Evolutionary conservation across 2,888 invertebrate species (phyloP).

Genomic region (Drosophila tanythrix): DNA sequence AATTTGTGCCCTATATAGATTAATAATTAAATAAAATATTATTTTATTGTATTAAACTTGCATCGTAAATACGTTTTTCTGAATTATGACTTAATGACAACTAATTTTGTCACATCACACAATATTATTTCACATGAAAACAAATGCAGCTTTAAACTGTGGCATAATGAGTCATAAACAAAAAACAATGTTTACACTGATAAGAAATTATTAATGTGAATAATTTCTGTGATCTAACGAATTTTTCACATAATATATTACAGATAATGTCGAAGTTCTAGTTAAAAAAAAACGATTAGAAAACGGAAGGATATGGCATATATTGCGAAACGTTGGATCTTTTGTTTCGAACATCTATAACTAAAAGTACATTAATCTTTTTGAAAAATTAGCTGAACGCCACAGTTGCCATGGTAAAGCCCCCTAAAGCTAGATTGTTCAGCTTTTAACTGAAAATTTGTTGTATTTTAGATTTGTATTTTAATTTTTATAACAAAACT

Average conservation of each 20-base stretch:
- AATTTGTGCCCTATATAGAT: neutral
- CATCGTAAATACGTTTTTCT: neutral
- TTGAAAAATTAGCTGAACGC: neutral
- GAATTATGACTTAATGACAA: neutral
- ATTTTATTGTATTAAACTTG: neutral
- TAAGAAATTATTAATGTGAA: neutral
- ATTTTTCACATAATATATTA: neutral
- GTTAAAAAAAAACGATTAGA: neutral
- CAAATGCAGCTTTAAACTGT: neutral
- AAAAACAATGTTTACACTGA: neutral
- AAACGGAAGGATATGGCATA: neutral
- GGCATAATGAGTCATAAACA: neutral
- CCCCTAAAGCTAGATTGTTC: neutral
- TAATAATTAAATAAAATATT: neutral
- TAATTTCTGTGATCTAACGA: neutral
- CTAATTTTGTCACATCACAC: neutral
- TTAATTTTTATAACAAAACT: neutral
- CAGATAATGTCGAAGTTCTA: neutral
- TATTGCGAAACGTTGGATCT: neutral
- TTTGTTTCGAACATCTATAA: neutral
- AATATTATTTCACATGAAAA: neutral
- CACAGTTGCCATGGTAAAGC: neutral
- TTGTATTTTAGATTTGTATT: neutral
- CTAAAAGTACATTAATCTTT: neutral
- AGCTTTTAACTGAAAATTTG: neutral